Evolutionary conservation across 2,888 invertebrate species (phyloP).

Genomic region (Rhagonycha fulva): DNA sequence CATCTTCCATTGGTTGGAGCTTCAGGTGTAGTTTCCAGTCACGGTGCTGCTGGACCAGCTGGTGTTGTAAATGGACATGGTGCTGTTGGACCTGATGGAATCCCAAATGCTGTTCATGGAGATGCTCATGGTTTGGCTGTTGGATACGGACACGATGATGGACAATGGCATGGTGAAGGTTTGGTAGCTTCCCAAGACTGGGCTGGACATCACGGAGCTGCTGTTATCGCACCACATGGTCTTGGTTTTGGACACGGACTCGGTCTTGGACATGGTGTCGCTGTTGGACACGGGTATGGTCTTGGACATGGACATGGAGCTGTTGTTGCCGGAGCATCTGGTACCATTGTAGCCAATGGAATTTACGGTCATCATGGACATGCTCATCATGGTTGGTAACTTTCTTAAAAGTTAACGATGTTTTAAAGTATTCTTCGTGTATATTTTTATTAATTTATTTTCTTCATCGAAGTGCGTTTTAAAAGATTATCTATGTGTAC

Average conservation of each 20-base stretch:
- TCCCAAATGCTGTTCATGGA: not conserved
- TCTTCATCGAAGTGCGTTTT: no score
- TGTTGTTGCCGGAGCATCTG: not conserved
- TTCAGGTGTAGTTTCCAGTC: constrained; percentile 19
- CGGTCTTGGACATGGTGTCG: constrained; percentile 43
- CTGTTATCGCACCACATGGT: not conserved
- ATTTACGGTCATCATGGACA: not conserved
- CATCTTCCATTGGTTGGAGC: constrained; percentile 11
- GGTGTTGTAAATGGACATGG: constrained; percentile 24
- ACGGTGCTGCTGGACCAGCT: constrained; percentile 22
- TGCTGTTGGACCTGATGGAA: constrained; percentile 20
- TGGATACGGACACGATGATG: not conserved
- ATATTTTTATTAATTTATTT: not conserved
- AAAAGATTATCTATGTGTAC: no score
- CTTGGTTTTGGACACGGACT: constrained; percentile 22
- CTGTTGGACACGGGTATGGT: constrained; percentile 34
- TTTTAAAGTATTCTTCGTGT: not conserved
- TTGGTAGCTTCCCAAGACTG: not conserved
- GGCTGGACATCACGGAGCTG: constrained; percentile 11
- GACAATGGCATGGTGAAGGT: not conserved
- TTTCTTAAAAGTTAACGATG: not conserved
- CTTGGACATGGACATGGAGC: not conserved
- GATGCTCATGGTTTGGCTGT: not conserved
- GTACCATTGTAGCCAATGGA: not conserved
- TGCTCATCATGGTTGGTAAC: not conserved